phyloP scores from a whole-genome alignment of 2,113 vertebrate genomes.

The Python bivittatus region DNA sequence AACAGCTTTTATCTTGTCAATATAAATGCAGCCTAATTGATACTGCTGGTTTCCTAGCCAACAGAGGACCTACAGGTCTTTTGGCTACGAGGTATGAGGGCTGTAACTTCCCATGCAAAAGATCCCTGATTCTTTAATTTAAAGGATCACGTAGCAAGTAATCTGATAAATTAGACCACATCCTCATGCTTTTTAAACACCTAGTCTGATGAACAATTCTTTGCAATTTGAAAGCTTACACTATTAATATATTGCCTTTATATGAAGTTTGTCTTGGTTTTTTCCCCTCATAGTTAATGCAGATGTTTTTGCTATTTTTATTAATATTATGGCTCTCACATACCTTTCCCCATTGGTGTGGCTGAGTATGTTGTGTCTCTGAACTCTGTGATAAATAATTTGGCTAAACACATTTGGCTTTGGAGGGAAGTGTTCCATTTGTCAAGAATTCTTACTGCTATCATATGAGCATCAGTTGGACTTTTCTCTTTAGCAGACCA shows the following conservation, averaged over 20 bases:
- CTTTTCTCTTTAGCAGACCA: background rate
- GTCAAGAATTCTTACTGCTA: background rate
- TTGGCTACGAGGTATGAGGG: background rate
- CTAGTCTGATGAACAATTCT: background rate
- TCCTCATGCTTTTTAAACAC: background rate
- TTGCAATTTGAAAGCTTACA: background rate
- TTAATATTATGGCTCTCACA: background rate
- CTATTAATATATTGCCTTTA: background rate
- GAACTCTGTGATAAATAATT: background rate
- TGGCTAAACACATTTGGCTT: background rate
- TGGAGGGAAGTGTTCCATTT: background rate
- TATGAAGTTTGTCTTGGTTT: background rate
- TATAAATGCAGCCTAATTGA: background rate
- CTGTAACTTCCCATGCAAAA: background rate
- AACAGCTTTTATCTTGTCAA: background rate
- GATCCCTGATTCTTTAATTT: background rate
- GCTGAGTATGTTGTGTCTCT: background rate
- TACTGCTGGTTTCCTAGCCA: background rate
- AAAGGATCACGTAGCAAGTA: background rate
- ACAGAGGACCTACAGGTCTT: background rate
- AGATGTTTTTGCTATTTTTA: background rate
- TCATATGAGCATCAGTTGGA: background rate
- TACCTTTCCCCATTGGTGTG: background rate
- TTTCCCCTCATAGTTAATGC: background rate
- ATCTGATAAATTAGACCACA: background rate